These are phyloP conservation scores for Pelecanus crispus DNA, from an alignment of 2,113 vertebrate species.

Conservation along the genomic window DNA sequence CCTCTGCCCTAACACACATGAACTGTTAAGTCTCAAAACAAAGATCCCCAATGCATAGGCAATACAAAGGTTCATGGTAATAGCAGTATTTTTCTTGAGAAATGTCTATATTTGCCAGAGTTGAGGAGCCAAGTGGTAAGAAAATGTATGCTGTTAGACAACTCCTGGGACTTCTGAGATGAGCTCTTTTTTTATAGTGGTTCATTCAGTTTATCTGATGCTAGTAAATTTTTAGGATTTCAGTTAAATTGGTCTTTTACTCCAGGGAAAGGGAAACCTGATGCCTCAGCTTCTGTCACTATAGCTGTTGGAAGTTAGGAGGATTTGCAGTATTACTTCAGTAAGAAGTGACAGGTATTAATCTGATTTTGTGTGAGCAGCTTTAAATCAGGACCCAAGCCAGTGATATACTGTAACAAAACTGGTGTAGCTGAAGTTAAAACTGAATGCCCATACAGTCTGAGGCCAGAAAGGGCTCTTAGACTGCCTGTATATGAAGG, in stretches of 20 bases:
- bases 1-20: not conserved
- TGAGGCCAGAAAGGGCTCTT: not conserved
- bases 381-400: not conserved
- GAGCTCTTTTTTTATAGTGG: not conserved
- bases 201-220: not conserved
- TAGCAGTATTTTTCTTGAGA: not conserved
- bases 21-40: not conserved
- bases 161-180: not conserved
- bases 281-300: not conserved
- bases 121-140: not conserved
- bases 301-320: not conserved
- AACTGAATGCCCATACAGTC: not conserved
- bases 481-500: not conserved
- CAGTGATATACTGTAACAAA: not conserved
- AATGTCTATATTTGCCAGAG: not conserved
- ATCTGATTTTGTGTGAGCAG: not conserved
- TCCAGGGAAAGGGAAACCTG: not conserved
- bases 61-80: not conserved
- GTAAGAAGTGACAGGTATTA: not conserved
- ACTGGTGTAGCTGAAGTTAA: not conserved
- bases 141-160: not conserved
- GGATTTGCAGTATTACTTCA: slow-evolving; percentile 1
- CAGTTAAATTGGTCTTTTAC: not conserved
- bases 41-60: not conserved
- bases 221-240: slow-evolving; percentile 1